Conservation (phyloP, 2,113 vertebrate genomes). For the Lathamus discolor region DNA sequence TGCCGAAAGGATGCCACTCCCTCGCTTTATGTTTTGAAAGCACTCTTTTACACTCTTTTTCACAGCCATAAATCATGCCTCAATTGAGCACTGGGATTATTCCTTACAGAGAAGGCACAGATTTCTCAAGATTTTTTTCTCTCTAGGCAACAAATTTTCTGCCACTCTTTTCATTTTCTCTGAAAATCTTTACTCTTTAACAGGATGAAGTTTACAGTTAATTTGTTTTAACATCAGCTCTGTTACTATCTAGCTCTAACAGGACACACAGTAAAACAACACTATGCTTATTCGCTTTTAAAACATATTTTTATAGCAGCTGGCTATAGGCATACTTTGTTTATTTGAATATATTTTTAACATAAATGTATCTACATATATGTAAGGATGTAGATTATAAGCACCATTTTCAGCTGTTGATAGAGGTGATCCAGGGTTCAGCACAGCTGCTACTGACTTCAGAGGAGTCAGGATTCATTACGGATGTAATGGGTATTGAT, state of each 20-base stretch:
- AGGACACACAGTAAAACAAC: background rate
- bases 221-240: background rate
- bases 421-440: background rate
- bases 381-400: background rate
- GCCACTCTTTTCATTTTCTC: background rate
- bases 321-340: background rate
- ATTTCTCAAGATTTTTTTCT: slow-evolving; percentile 7
- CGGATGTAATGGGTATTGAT: background rate
- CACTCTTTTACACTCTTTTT: slow-evolving; percentile 14
- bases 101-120: background rate
- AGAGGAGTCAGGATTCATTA: background rate
- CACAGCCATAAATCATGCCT: slow-evolving; percentile 20
- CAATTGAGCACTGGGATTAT: slow-evolving; percentile 7
- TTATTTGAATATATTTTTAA: background rate
- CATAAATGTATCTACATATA: background rate
- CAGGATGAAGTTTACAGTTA: background rate
- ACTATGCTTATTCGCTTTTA: background rate
- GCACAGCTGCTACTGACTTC: background rate
- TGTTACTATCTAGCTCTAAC: background rate
- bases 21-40: slow-evolving; percentile 53
- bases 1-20: slow-evolving; percentile 48
- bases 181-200: background rate
- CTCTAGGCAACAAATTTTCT: background rate
- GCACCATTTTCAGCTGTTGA: background rate
- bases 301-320: background rate